Conservation (phyloP, 2,797 vertebrate species). For the Lepus oiostolus region DNA sequence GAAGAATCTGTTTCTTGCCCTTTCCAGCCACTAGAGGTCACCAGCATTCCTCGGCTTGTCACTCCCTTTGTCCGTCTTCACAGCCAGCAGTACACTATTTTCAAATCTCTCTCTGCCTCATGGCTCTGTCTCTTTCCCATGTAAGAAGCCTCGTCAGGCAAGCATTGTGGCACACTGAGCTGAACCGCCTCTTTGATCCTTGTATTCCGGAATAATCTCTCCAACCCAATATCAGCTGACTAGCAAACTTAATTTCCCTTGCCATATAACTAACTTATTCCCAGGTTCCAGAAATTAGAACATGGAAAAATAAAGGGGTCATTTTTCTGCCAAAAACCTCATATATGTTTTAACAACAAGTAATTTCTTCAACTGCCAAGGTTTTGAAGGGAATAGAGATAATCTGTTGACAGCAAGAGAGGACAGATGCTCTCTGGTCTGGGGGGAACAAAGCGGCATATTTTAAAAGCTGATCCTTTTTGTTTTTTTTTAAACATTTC, state of each 20-base stretch:
- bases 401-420: conserved; percentile 21
- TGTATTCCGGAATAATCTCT: not conserved
- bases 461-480: not conserved
- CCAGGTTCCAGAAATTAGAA: not conserved
- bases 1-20: not conserved
- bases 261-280: not conserved
- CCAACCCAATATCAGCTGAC: not conserved
- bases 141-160: not conserved
- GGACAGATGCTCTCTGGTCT: not conserved
- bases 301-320: not conserved
- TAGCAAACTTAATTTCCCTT: conserved; percentile 26
- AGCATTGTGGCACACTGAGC: no score
- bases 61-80: not conserved
- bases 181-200: no score
- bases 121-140: not conserved
- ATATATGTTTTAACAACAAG: conserved; percentile 23
- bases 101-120: conserved; percentile 1
- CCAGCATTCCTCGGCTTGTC: not conserved
- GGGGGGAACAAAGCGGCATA: not conserved
- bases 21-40: not conserved
- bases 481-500: not conserved
- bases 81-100: not conserved
- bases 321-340: not conserved
- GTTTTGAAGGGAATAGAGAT: conserved; percentile 4
- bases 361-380: not conserved